Conservation (phyloP, 2,113 vertebrate species). For the Cnemophilus loriae region DNA sequence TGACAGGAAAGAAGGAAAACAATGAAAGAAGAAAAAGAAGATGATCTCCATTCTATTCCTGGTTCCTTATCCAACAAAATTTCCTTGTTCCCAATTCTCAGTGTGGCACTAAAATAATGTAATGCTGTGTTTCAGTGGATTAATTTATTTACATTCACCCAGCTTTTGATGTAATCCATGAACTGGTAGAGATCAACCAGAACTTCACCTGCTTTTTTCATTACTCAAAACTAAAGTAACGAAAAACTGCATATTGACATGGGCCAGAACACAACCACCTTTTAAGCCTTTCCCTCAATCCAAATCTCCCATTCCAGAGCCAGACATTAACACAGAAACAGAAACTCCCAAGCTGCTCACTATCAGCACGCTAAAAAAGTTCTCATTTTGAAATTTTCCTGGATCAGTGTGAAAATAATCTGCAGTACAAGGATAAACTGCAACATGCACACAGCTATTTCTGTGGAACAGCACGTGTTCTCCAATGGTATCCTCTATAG, state of each 20-base stretch:
- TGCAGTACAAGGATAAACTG: background rate
- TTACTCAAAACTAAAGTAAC: background rate
- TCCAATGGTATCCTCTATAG: background rate
- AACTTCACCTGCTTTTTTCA: background rate
- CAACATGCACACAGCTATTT: background rate
- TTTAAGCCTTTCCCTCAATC: background rate
- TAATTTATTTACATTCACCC: background rate
- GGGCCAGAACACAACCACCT: background rate
- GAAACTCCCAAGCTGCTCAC: background rate
- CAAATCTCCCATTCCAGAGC: background rate
- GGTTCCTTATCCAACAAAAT: background rate
- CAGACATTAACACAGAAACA: accelerated
- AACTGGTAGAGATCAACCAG: background rate
- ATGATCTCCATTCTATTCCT: background rate
- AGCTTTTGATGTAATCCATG: background rate
- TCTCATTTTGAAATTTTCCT: background rate
- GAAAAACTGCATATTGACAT: background rate
- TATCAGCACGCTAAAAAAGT: background rate
- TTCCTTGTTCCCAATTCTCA: background rate
- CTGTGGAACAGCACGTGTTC: background rate
- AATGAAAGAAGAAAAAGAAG: background rate
- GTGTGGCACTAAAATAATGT: background rate
- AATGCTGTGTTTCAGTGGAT: background rate
- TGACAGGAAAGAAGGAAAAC: background rate
- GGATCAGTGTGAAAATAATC: background rate